Base-by-base conservation (phyloP, 2,797 vertebrate genomes). In the Poecilia velifera region DNA sequence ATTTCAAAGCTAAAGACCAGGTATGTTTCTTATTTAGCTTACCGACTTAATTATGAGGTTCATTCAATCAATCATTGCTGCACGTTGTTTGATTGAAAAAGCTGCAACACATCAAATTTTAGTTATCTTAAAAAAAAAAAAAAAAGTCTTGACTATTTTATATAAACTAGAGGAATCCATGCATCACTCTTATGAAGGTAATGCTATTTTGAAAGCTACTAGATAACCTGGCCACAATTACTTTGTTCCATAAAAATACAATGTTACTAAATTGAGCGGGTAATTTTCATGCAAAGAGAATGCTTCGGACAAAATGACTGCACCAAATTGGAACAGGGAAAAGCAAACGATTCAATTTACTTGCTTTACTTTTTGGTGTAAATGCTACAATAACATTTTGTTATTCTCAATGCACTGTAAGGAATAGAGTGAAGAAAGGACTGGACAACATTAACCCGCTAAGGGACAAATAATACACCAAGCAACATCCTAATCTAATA, bases 1-100 rank as follows among this genome's bases (percentile, higher is more conserved):
- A 31, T 8, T 12, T 53, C 0, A 76, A 34, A 13, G 59, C 51
- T 13, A 76, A 18, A 13, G 66, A 70, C 45, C 70, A 73, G 47
- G 22, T 0, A 59, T n/a, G 31, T 18, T 55, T 80, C 72, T 81
- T n/a, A 77, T 77, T 34, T 53, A 72, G 41, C 25, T n/a, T 3
- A 39, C 22, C 14, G 41, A 6, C 25, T 28, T 71, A 45, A 41
- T 28, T 53, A 53, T 25, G 51, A 53, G 51, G 51, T 53, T 53
- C 22, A 53, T 25, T 22, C 49, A 25, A 22, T 25, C 22, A 51
- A 51, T 22, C 2, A 25, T 25, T 53, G 51, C 51, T 53, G 20
- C 6, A 0, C 20, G 22, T 2, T 13, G 10, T 12, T 45, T 41
- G 45, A 13, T 16, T n/a, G 25, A 45, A 70, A 45, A 70, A 70